phyloP scores from a whole-genome alignment of 1,140 invertebrate species.

The Achroia grisella region DNA sequence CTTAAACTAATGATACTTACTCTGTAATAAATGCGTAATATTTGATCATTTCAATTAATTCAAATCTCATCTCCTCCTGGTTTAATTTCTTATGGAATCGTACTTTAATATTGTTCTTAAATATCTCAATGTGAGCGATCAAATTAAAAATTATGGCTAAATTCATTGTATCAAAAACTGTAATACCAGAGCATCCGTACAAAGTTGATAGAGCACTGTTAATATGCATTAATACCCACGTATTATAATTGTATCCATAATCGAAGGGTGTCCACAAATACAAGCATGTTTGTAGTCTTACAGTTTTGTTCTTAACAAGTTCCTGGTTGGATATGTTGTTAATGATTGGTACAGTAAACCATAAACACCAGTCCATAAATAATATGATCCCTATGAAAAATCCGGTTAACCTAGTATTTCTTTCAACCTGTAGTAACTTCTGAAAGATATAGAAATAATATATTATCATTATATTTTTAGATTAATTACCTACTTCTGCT shows the following conservation, averaged over 20 bases:
- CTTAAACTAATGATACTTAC: slow-evolving; percentile 16
- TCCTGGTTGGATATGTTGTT: slow-evolving; percentile 32
- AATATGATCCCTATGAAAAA: slow-evolving; percentile 25
- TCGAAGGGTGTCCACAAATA: slow-evolving; percentile 39
- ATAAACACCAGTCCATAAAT: slow-evolving; percentile 17
- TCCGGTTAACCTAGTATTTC: slow-evolving; percentile 17
- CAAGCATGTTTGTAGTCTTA: slow-evolving; percentile 24
- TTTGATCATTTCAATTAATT: slow-evolving; percentile 19
- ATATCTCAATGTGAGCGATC: slow-evolving; percentile 34
- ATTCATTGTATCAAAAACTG: slow-evolving; percentile 24
- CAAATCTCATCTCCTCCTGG: slow-evolving; percentile 15
- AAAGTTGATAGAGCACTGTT: slow-evolving; percentile 16
- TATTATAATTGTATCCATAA: slow-evolving; percentile 25
- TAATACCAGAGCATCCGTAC: slow-evolving; percentile 16
- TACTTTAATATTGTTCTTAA: slow-evolving; percentile 25
- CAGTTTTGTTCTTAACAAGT: slow-evolving; percentile 20
- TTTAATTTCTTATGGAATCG: slow-evolving; percentile 10
- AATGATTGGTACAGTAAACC: slow-evolving; percentile 19
- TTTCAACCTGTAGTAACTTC: slow-evolving; percentile 24
- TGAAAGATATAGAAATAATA: too few species aligned
- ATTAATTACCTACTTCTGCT: too few species aligned
- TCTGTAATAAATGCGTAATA: slow-evolving; percentile 34
- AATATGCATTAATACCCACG: slow-evolving; percentile 23
- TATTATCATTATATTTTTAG: too few species aligned
- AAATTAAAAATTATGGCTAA: slow-evolving; percentile 32